phyloP scores from a whole-genome alignment of 2,113 vertebrate genomes.

The Epinephelus moara region DNA sequence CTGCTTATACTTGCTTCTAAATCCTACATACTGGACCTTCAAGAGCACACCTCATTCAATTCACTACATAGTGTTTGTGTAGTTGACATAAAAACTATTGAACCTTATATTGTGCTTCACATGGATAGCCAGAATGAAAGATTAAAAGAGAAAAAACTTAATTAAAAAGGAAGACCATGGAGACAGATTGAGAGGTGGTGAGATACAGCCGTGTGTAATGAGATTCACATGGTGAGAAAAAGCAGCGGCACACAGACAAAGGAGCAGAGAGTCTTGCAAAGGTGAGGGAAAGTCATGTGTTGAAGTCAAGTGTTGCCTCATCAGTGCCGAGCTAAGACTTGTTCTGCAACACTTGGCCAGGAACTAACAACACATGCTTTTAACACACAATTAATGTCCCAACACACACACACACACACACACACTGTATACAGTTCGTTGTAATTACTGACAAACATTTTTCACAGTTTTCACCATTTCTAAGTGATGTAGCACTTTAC shows the following conservation, averaged over 20 bases:
- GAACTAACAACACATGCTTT: background rate
- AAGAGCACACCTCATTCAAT: background rate
- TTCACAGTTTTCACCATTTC: background rate
- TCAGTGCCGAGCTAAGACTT: background rate
- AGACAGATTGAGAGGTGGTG: background rate
- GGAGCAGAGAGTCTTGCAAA: background rate
- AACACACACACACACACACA: too few species aligned
- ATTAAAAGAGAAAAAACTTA: background rate
- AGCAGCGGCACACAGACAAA: background rate
- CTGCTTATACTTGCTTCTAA: too few species aligned
- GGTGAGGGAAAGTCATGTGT: background rate
- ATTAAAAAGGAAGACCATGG: background rate
- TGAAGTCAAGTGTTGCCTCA: constrained; percentile 10
- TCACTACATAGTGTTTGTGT: background rate
- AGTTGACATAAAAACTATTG: background rate
- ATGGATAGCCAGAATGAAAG: background rate
- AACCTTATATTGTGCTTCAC: background rate
- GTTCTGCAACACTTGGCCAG: background rate
- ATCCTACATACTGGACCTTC: too few species aligned
- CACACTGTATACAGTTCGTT: background rate
- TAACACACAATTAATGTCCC: background rate
- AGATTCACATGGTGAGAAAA: background rate
- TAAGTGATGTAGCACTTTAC: background rate
- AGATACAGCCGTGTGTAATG: background rate
- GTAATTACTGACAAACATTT: background rate